Evolutionary conservation across 2,888 invertebrate species (phyloP), one percentile per base, ranked within the genome.

Genomic region (Miltochrista miniata): DNA sequence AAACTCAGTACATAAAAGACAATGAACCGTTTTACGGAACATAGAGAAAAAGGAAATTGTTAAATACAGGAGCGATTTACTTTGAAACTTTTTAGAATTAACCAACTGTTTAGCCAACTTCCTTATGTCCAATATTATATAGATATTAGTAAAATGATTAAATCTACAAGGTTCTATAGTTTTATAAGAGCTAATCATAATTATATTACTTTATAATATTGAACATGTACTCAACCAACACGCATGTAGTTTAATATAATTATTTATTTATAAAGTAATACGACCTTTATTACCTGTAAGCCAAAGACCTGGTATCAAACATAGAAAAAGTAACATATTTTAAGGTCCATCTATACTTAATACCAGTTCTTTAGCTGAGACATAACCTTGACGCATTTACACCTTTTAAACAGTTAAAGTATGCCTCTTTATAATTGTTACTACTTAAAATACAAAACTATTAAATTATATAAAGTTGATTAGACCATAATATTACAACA

Each of bases 351-450:
- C 1, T 13, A 8, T 9, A 9, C 36, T 9, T 13, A n/a, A 14
- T 33, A 11, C 3, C 11, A 33, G 33, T 1, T 11, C 33, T 11
- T 33, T 11, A 3, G 3, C 33, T 10, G 3, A 11, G 1, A 33
- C 33, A 10, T 11, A 12, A 13, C 3, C 18, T 24, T 24, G 18
- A 24, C 18, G 18, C 18, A 24, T 24, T 24, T 24, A 24, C 18
- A n/a, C 18, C 18, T 5, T 4, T 24, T 4, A 24, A 24, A 24
- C 18, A 24, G 18, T 24, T 24, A 24, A 24, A 24, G 18, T 24
- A 83, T 86, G 84, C 84, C 79, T 81, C 79, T 68, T 72, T 72
- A 74, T 71, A 79, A 81, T 79, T 80, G 78, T 79, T 75, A 76
- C 81, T 82, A 83, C 81, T 83, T 82, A 83, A 74, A 81, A 33